Evolutionary conservation across 2,113 vertebrate genomes (phyloP), one percentile per base, ranked within the genome.

Genomic region (Hepsetus odoe): DNA sequence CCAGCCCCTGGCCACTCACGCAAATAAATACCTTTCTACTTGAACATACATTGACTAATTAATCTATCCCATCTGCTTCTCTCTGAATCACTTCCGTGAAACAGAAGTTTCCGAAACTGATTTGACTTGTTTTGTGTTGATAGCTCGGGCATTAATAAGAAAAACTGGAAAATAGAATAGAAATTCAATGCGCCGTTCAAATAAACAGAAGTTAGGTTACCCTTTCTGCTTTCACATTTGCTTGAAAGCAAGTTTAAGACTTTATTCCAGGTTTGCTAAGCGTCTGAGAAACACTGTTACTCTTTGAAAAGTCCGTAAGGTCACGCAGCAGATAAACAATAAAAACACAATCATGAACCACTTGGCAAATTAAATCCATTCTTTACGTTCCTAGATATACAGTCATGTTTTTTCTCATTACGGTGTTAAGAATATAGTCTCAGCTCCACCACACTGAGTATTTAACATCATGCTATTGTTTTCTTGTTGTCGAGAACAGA

Each of bases 31-130:
- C 86, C 90, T 94, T 93, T 94, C 92, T 86, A 91, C 91, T 94
- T 92, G 94, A 93, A 93, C 92, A 91, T 89, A 88, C 87, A 93
- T 89, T 86, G 91, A 90, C 87, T 94, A 91, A 96, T 95, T 95
- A 94, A 96, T 96, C 88, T 91, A 90, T 93, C 92, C 94, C 95
- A 96, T 95, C 93, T 96, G 93, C 91, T 95, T 85, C 83, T 85
- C 88, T 92, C 80, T 86, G 87, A 89, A 91, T 88, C 90, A 86
- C 89, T 90, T 91, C 90, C 91, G 90, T 90, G 88, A 91, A 88
- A 94, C 88, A 91, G 87, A 93, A 87, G 90, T 90, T 92, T 93
- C 92, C 71, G 58, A 91, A 92, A 92, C 87, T 91, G 88, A 89
- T 90, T 93, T 92, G 85, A 90, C 90, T 93, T 86, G 86, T 80